Conservation (phyloP, 2,888 invertebrate species). For the Eristalinus sepulchralis region DNA sequence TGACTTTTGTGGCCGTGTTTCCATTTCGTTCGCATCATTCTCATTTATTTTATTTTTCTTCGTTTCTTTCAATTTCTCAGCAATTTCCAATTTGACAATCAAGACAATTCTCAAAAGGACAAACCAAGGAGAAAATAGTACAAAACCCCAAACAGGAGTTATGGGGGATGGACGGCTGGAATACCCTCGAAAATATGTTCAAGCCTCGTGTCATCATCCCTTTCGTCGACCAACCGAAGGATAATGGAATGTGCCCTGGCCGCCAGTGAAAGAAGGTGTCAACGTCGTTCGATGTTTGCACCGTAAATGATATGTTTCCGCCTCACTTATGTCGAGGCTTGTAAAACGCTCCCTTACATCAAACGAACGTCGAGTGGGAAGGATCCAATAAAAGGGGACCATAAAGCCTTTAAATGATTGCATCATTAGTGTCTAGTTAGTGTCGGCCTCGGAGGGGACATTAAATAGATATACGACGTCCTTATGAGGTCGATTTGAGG, state of each 20-base stretch:
- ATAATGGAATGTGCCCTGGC: conserved; percentile 5
- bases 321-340: conserved; percentile 38
- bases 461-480: neutral
- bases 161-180: neutral
- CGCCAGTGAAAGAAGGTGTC: conserved; percentile 32
- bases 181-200: conserved; percentile 32
- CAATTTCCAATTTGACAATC: conserved; percentile 51
- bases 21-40: conserved; percentile 1
- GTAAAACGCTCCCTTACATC: conserved; percentile 26
- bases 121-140: neutral
- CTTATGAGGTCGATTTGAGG: neutral
- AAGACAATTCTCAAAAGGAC: conserved; percentile 12
- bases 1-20: conserved; percentile 29
- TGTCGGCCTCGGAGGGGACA: neutral
- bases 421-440: conserved; percentile 2
- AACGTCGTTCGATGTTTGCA: conserved; percentile 40
- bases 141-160: neutral
- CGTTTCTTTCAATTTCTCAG: conserved; percentile 27
- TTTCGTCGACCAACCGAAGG: neutral
- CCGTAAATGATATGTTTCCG: conserved; percentile 53
- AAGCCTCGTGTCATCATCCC: neutral
- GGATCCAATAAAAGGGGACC: conserved; percentile 16
- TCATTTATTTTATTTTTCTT: neutral
- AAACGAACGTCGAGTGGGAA: neutral
- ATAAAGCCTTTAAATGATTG: conserved; percentile 13